Conservation (phyloP, 2,113 vertebrate genomes). For the Ameiurus melas region DNA sequence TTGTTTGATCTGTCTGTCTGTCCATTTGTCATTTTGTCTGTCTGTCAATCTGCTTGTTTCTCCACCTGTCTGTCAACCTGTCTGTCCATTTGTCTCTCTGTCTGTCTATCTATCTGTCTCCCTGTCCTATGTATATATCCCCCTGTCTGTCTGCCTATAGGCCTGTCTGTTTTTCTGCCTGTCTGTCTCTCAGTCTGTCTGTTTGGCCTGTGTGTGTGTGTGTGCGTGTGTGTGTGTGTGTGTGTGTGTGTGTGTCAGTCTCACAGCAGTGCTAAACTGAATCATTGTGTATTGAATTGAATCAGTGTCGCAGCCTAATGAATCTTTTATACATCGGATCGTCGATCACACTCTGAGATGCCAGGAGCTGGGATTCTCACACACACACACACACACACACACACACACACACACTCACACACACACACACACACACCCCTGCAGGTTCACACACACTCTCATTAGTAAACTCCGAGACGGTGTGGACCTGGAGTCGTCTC, state of each 20-base stretch:
- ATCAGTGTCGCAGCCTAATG: background rate
- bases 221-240: conserved; percentile 7
- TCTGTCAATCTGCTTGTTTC: no score
- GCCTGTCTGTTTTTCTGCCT: background rate
- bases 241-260: background rate
- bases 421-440: conserved; percentile 34
- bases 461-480: background rate
- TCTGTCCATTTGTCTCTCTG: no score
- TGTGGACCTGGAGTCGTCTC: background rate
- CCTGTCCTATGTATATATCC: no score
- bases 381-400: conserved; percentile 12
- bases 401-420: conserved; percentile 29
- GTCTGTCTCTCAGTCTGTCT: background rate
- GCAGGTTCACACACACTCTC: conserved; percentile 17
- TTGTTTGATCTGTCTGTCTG: no score
- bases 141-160: background rate
- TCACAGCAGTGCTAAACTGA: background rate
- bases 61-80: background rate
- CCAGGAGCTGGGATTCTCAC: background rate
- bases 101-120: no score
- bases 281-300: background rate
- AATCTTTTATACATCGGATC: background rate
- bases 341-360: background rate
- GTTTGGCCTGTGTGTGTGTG: background rate
- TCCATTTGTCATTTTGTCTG: no score